phyloP scores from a whole-genome alignment of 1,140 invertebrate species.

The Harlomillsia oculata region DNA sequence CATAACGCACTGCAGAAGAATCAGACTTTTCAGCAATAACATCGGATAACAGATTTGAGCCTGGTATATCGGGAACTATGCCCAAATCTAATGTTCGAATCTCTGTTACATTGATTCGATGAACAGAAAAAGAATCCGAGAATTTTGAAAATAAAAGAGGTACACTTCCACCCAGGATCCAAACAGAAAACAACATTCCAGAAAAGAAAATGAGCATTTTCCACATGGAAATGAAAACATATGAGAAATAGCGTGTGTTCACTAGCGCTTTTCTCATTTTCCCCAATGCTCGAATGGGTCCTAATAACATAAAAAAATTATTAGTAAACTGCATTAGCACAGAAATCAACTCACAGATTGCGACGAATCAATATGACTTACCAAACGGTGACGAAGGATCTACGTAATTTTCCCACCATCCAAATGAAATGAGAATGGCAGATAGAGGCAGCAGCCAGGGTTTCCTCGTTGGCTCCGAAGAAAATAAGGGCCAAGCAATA shows the following conservation, averaged over 20 bases:
- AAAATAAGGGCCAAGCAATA: conserved; percentile 70
- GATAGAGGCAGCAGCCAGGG: conserved; percentile 76
- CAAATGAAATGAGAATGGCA: conserved; percentile 72
- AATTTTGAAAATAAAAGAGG: conserved; percentile 67
- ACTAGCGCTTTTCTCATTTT: conserved; percentile 70
- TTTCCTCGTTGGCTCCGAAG: conserved; percentile 50
- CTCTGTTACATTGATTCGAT: conserved; percentile 67
- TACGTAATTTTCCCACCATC: conserved; percentile 97
- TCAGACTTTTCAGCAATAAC: conserved; percentile 25
- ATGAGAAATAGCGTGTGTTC: conserved; percentile 72
- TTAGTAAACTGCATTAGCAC: too few relatives aligned
- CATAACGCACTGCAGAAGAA: conserved; percentile 44
- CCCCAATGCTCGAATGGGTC: conserved; percentile 65
- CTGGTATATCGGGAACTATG: conserved; percentile 28
- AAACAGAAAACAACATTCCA: conserved; percentile 58
- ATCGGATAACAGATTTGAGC: conserved; percentile 31
- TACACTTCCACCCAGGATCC: conserved; percentile 63
- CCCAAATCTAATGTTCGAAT: not conserved
- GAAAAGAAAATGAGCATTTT: conserved; percentile 73
- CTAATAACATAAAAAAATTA: conserved; percentile 41
- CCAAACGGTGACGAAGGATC: conserved; percentile 67
- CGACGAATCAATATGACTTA: conserved; percentile 34
- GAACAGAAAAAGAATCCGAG: conserved; percentile 60
- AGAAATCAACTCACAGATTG: not conserved
- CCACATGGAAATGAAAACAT: conserved; percentile 79